Conservation (phyloP, 2,797 vertebrate genomes). For the Acanthurus tractus region DNA sequence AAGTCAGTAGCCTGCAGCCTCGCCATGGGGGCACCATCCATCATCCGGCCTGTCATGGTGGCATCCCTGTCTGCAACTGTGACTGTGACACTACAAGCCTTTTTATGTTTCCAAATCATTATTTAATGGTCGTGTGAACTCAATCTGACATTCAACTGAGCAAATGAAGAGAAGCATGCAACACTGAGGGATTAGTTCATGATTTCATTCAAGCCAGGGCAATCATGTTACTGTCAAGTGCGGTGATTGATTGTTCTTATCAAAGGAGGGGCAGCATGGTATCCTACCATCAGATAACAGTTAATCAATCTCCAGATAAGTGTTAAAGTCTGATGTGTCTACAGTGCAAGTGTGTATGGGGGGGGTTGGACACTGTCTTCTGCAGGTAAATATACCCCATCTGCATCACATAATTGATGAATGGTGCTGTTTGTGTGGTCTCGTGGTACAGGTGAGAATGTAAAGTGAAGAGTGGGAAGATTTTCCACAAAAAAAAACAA, state of each 20-base stretch:
- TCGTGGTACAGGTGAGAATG: no score
- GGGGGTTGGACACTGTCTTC: background rate
- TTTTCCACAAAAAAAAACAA: background rate
- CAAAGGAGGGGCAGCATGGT: slow-evolving; percentile 27
- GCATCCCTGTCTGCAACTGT: slow-evolving; percentile 47
- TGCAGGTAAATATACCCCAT: background rate
- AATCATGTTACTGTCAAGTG: slow-evolving; percentile 46
- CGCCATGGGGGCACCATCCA: slow-evolving; percentile 69
- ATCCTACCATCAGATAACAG: slow-evolving; percentile 52
- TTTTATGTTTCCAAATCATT: slow-evolving; percentile 19
- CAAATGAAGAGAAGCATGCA: slow-evolving; percentile 29
- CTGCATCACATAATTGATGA: background rate
- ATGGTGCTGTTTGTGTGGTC: background rate
- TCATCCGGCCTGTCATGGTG: slow-evolving; percentile 72
- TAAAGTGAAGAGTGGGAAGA: background rate
- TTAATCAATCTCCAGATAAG: slow-evolving; percentile 38
- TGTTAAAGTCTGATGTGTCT: slow-evolving; percentile 27
- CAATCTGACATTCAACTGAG: slow-evolving; percentile 3
- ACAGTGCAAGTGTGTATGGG: background rate
- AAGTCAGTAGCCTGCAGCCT: slow-evolving; percentile 72
- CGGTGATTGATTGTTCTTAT: slow-evolving; percentile 58
- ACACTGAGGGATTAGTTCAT: slow-evolving; percentile 24
- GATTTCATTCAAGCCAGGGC: slow-evolving; percentile 39
- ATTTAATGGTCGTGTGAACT: slow-evolving; percentile 25
- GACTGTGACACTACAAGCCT: slow-evolving; percentile 20